Conservation (phyloP, 1,140 invertebrate genomes). For the Ceratosolen solmsi region DNA sequence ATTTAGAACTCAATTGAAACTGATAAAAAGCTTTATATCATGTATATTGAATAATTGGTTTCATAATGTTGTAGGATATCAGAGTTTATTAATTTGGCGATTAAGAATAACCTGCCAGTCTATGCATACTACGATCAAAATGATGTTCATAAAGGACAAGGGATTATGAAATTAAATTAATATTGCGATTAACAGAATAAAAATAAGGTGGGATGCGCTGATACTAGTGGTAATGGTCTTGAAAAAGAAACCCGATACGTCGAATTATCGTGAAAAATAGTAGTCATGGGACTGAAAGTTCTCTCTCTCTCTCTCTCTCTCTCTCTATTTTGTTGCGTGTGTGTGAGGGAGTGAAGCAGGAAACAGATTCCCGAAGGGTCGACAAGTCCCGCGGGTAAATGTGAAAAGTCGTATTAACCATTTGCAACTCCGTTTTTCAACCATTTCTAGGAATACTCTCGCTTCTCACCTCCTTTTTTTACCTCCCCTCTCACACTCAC, state of each 20-base stretch:
- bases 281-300: slow-evolving; percentile 24
- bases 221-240: neutral
- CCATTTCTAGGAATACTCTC: slow-evolving; percentile 17
- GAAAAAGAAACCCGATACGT: slow-evolving; percentile 50
- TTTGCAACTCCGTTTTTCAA: slow-evolving; percentile 38
- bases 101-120: neutral
- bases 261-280: slow-evolving; percentile 53
- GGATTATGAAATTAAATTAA: slow-evolving; percentile 40
- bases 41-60: neutral
- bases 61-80: neutral
- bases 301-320: no score
- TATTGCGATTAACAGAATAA: slow-evolving; percentile 6
- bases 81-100: neutral
- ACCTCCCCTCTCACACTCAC: slow-evolving; percentile 1
- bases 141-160: neutral
- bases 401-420: slow-evolving; percentile 50
- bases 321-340: neutral
- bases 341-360: slow-evolving; percentile 20
- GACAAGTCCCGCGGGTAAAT: slow-evolving; percentile 39
- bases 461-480: neutral
- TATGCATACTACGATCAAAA: neutral
- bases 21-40: no score
- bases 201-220: neutral
- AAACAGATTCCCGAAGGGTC: slow-evolving; percentile 19
- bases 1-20: no score